These are phyloP conservation scores for Anastatus disparis DNA, from an alignment of 1,140 invertebrate species.

Conservation along the genomic window DNA sequence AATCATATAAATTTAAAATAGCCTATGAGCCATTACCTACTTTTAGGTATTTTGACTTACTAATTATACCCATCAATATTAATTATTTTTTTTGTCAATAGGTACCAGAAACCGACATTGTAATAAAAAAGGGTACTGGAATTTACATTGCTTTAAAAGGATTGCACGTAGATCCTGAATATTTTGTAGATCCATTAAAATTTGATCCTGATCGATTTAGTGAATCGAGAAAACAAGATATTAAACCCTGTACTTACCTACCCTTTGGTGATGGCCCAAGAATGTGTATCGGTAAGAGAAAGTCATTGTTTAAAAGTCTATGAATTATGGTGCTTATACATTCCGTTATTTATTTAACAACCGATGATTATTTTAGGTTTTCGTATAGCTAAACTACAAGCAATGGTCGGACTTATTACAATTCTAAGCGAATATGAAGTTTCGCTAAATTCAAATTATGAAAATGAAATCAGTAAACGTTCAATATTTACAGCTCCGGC, in stretches of 20 bases:
- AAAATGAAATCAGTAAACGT: slow-evolving; percentile 27
- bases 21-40: no score
- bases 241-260: slow-evolving; percentile 45
- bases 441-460: slow-evolving; percentile 51
- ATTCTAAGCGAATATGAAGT: slow-evolving; percentile 65
- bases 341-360: neutral
- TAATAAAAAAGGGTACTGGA: slow-evolving; percentile 44
- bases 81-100: no score
- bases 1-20: no score
- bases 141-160: slow-evolving; percentile 53
- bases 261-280: slow-evolving; percentile 56
- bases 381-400: slow-evolving; percentile 73
- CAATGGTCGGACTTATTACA: slow-evolving; percentile 69
- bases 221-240: slow-evolving; percentile 47
- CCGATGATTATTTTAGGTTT: slow-evolving; percentile 58
- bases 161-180: slow-evolving; percentile 63
- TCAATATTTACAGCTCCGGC: slow-evolving; percentile 43
- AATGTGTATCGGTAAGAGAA: slow-evolving; percentile 50
- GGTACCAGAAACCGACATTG: slow-evolving; percentile 52
- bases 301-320: no score
- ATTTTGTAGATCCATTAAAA: slow-evolving; percentile 62
- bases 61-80: no score
- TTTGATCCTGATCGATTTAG: slow-evolving; percentile 66
- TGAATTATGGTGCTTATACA: no score
- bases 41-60: no score